Percentiles rank a stretch among this genome's conserved stretches.
Conservation (phyloP, 2,113 vertebrate genomes). For the Maccullochella peelii region DNA sequence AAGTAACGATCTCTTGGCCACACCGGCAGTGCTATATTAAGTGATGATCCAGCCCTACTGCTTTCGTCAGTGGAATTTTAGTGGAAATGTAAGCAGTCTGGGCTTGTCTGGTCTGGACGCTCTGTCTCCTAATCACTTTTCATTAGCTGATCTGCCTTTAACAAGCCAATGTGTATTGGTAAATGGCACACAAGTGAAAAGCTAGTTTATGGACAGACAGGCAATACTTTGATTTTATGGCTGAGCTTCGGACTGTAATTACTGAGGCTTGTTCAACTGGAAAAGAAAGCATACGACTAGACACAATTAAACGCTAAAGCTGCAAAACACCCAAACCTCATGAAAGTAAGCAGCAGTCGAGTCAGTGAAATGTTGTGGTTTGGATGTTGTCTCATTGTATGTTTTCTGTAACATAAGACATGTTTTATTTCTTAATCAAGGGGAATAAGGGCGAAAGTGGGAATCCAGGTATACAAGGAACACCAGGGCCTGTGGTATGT, state of each 20-base stretch:
- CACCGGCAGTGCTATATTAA: slow-evolving; percentile 43
- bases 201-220: slow-evolving; percentile 51
- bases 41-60: slow-evolving; percentile 34
- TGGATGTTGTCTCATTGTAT: slow-evolving; percentile 17
- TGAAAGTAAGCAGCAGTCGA: slow-evolving; percentile 17
- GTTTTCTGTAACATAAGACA: slow-evolving; percentile 26
- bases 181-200: slow-evolving; percentile 60
- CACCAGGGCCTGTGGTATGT: slow-evolving; percentile 87
- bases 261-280: slow-evolving; percentile 37
- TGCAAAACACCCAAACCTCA: slow-evolving; percentile 28
- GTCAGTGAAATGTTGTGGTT: slow-evolving; percentile 10
- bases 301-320: slow-evolving; percentile 18
- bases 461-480: slow-evolving; percentile 85
- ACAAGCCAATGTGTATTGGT: slow-evolving; percentile 62
- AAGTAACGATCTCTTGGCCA: slow-evolving; percentile 46
- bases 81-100: slow-evolving; percentile 63
- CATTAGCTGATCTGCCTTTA: slow-evolving; percentile 63
- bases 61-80: slow-evolving; percentile 74
- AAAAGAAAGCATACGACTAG: slow-evolving; percentile 45
- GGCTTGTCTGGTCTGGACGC: slow-evolving; percentile 59
- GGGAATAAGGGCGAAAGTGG: slow-evolving; percentile 92
- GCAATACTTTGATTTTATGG: slow-evolving; percentile 56
- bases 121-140: slow-evolving; percentile 67
- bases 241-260: slow-evolving; percentile 48
- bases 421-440: slow-evolving; percentile 78